These are phyloP conservation scores for Megaceryle maxima DNA, from an alignment of 2,113 vertebrate species.

Conservation along the genomic window DNA sequence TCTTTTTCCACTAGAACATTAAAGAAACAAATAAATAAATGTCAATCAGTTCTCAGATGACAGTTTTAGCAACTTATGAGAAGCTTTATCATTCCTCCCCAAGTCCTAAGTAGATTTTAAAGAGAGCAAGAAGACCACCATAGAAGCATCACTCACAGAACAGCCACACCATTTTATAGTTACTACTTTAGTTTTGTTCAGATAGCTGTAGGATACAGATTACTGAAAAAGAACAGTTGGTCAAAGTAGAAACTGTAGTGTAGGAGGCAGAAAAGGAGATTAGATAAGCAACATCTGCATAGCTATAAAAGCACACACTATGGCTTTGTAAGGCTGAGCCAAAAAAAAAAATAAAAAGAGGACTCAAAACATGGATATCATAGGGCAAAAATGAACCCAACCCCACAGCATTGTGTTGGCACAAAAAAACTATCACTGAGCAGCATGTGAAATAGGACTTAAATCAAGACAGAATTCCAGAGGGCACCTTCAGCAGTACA, in stretches of 20 bases:
- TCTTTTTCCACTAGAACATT: not conserved
- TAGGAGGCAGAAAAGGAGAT: not conserved
- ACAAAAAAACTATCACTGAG: not conserved
- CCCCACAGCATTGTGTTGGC: not conserved
- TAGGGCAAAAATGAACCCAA: not conserved
- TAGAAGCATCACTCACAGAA: not conserved
- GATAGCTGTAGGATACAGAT: not conserved
- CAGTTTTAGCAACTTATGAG: not conserved
- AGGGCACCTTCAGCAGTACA: not conserved
- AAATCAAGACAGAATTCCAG: not conserved
- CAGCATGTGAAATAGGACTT: not conserved
- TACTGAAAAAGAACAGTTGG: not conserved
- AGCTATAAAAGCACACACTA: not conserved
- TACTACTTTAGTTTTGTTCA: not conserved
- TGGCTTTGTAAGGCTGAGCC: not conserved
- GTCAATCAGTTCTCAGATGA: not conserved
- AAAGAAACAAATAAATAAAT: not conserved
- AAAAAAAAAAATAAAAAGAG: not conserved
- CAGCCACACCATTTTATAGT: not conserved
- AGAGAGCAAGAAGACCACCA: not conserved
- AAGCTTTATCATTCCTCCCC: not conserved
- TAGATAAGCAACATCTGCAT: constrained; percentile 24
- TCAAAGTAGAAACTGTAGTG: not conserved
- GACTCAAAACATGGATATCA: not conserved
- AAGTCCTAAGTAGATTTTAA: not conserved